Evolutionary conservation across 2,113 vertebrate genomes (phyloP).

Genomic region (Aphyosemion australe): DNA sequence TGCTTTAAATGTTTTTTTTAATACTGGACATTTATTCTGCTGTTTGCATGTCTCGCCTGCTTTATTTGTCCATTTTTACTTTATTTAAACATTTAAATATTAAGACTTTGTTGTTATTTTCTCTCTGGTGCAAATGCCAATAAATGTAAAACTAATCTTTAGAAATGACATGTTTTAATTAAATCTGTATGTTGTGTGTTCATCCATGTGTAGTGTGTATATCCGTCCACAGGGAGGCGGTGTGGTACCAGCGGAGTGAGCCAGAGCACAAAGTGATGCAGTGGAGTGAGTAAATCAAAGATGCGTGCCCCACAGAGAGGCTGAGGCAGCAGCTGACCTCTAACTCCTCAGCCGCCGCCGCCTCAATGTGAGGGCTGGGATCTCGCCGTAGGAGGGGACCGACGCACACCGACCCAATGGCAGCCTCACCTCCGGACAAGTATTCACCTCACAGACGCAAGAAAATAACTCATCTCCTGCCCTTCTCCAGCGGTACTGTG

Average conservation of each 20-base stretch:
- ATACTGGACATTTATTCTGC: too few relatives aligned
- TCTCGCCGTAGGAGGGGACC: constrained; percentile 50
- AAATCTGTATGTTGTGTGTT: too few relatives aligned
- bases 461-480: constrained; percentile 11
- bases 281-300: constrained; percentile 67
- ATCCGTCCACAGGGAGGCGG: constrained; percentile 68
- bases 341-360: constrained; percentile 56
- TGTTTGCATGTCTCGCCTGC: too few relatives aligned
- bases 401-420: constrained; percentile 24
- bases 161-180: too few relatives aligned
- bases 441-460: constrained; percentile 24
- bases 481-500: constrained; percentile 16
- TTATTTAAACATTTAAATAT: too few relatives aligned
- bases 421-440: not conserved
- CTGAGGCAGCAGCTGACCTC: constrained; percentile 75
- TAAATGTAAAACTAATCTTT: too few relatives aligned
- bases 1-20: too few relatives aligned
- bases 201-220: too few relatives aligned
- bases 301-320: constrained; percentile 62
- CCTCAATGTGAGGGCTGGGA: constrained; percentile 46
- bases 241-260: constrained; percentile 48
- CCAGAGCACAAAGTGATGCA: constrained; percentile 50
- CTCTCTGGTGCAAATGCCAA: too few relatives aligned
- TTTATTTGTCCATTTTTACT: too few relatives aligned
- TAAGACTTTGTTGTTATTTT: too few relatives aligned